Percentiles rank a stretch among this genome's conserved stretches.
Conservation (phyloP, 2,797 vertebrate genomes). For the Erethizon dorsatum region DNA sequence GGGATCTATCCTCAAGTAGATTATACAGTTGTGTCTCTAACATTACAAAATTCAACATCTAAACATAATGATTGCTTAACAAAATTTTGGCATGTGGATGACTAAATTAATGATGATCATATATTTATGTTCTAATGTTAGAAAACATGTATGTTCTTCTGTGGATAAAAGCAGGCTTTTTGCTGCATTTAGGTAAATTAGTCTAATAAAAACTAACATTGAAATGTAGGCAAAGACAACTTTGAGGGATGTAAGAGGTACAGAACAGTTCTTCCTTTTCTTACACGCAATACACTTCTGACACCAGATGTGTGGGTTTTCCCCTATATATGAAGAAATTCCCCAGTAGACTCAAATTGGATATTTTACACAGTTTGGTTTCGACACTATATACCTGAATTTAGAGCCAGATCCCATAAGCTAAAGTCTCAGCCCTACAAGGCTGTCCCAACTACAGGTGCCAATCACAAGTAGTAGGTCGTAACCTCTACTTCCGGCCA, state of each 20-base stretch:
- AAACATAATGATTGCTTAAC: background rate
- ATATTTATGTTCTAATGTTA: conserved; percentile 4
- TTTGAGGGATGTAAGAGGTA: background rate
- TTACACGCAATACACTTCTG: background rate
- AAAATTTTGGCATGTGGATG: background rate
- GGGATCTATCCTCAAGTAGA: background rate
- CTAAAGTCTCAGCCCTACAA: background rate
- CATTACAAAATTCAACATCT: background rate
- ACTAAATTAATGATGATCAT: background rate
- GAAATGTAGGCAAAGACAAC: background rate
- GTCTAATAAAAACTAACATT: conserved; percentile 18
- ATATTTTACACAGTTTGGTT: background rate
- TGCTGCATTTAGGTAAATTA: background rate
- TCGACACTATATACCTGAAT: background rate
- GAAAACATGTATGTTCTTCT: background rate
- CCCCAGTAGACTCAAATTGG: background rate
- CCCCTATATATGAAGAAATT: background rate
- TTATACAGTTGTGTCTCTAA: background rate
- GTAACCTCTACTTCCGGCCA: background rate
- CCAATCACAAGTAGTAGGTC: background rate
- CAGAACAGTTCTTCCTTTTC: background rate
- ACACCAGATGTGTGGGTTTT: background rate
- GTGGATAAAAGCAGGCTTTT: background rate
- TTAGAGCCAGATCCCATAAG: background rate
- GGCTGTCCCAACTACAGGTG: background rate